Evolutionary conservation across 2,797 vertebrate species (phyloP), one percentile per base, ranked within the genome.

Genomic region (Loriculus beryllinus): DNA sequence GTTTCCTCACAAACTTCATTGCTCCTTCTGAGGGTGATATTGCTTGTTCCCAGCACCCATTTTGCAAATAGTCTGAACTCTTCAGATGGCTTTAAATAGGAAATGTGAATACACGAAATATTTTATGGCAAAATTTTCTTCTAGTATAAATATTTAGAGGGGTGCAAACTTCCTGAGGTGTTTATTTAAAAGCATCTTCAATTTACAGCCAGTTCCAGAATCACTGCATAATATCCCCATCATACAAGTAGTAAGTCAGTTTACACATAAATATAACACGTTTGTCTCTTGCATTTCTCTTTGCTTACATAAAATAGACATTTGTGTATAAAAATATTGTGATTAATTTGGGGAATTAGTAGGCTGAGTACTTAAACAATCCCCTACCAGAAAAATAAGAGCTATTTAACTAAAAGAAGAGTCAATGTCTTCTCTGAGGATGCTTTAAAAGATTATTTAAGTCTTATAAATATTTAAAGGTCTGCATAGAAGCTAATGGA

Each of bases 381-480:
- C 91, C 65, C 39, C 42, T 62, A 81, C 42, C 57, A 83, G 70
- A 83, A 76, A 89, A 94, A 83, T 29, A 84, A 57, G 52, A 92
- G 75, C 59, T 45, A 47, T 78, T 82, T 93, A 91, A 87, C 69
- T 81, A 17, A 87, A 80, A 63, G 35, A 52, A 80, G 37, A 89
- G 49, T 69, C 47, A 49, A 11, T 59, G 48, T 54, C 87, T 90
- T 94, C 90, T 94, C 62, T 65, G 52, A 78, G 49, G 65, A 81
- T 71, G 57, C 37, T 90, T 83, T 92, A 72, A 93, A 91, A 93
- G 72, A 83, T 81, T 90, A 72, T 90, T 95, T 92, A 81, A 62
- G 69, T 78, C 85, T 83, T 51, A 89, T 92, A 93, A 94, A 91
- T 94, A 96, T 93, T 95, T 93, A 92, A 94, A 78, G 35, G 9